Evolutionary conservation across 2,797 vertebrate species (phyloP).

Genomic region (Mus minutoides): DNA sequence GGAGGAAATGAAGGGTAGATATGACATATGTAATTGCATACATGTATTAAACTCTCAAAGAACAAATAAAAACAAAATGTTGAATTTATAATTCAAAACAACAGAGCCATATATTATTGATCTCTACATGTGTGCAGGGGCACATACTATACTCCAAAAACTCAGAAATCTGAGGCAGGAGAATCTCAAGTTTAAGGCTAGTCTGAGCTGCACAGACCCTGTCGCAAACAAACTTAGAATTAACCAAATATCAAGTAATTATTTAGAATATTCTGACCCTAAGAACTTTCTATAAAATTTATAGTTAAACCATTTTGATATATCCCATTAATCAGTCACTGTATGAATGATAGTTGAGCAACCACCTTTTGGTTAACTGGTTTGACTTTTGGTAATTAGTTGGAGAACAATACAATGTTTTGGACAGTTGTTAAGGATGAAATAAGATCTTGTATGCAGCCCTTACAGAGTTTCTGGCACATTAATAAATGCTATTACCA

Average conservation of each 20-base stretch:
- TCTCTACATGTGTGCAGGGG: background rate
- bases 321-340: background rate
- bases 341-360: background rate
- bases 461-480: background rate
- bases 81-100: slow-evolving; percentile 35
- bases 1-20: background rate
- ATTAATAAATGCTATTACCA: background rate
- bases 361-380: background rate
- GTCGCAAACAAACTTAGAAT: background rate
- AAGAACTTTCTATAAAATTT: background rate
- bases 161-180: background rate
- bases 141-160: background rate
- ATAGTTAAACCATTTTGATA: background rate
- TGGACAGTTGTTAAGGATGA: background rate
- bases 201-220: background rate
- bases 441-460: background rate
- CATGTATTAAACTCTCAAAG: background rate
- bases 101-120: background rate
- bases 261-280: slow-evolving; percentile 14
- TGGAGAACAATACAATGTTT: background rate
- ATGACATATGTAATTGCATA: background rate
- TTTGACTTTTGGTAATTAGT: background rate
- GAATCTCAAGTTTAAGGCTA: background rate
- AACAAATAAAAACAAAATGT: slow-evolving; percentile 1
- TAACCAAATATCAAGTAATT: background rate